phyloP scores from a whole-genome alignment of 1,140 invertebrate species.

The Drosophila murphyi region DNA sequence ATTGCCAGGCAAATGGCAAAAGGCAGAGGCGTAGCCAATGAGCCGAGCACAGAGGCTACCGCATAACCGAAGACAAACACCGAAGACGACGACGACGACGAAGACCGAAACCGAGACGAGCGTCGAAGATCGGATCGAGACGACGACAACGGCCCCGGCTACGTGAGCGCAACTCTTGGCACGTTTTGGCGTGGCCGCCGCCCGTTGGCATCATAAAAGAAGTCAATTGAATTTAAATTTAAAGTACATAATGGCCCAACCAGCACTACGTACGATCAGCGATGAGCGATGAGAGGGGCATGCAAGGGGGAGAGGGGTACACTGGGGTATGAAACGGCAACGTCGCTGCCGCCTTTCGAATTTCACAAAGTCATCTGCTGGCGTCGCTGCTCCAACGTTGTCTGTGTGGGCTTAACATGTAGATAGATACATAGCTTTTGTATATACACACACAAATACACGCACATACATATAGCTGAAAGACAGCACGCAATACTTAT shows the following conservation, averaged over 20 bases:
- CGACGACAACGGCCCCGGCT: conserved; percentile 41
- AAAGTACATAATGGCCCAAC: conserved; percentile 76
- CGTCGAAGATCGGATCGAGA: neutral
- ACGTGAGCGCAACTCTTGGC: conserved; percentile 63
- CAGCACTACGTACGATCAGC: conserved; percentile 38
- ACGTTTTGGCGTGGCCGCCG: conserved; percentile 77
- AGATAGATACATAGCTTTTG: conserved; percentile 41
- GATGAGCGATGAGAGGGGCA: conserved; percentile 23
- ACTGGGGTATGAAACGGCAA: conserved; percentile 17
- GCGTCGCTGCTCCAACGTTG: conserved; percentile 51
- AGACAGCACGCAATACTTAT: conserved; percentile 44
- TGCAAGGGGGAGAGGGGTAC: neutral
- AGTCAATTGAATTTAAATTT: conserved; percentile 84
- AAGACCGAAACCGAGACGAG: neutral
- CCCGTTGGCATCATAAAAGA: conserved; percentile 82
- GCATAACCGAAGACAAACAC: conserved; percentile 7
- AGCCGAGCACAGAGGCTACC: conserved; percentile 45
- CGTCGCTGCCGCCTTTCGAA: conserved; percentile 74
- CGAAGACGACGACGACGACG: conserved; percentile 17
- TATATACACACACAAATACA: conserved; percentile 18
- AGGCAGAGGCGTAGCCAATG: conserved; percentile 71
- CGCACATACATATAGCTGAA: conserved; percentile 4
- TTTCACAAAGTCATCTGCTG: conserved; percentile 80
- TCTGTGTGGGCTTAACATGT: conserved; percentile 64
- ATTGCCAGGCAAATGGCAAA: conserved; percentile 79